Conservation (phyloP, 2,797 vertebrate genomes). For the Epinephelus malabaricus region DNA sequence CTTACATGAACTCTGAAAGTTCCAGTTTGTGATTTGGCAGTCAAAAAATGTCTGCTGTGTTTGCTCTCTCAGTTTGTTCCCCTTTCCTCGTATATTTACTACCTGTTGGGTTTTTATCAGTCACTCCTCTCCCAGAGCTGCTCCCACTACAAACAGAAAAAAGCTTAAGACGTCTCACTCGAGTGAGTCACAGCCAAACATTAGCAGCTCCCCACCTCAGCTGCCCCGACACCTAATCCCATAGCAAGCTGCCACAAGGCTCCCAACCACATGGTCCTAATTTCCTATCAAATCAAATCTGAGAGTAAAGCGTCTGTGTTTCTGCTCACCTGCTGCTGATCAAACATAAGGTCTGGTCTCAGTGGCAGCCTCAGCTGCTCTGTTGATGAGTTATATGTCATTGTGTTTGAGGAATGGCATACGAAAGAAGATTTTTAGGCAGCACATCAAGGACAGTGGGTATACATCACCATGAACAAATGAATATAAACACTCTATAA, state of each 20-base stretch:
- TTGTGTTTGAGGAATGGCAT: background rate
- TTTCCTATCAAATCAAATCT: slow-evolving; percentile 8
- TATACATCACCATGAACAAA: background rate
- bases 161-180: slow-evolving; percentile 29
- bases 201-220: slow-evolving; percentile 28
- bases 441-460: background rate
- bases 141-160: slow-evolving; percentile 14
- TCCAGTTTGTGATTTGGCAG: background rate
- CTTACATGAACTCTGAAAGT: background rate
- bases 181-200: slow-evolving; percentile 37
- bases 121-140: slow-evolving; percentile 13
- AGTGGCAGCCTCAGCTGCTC: background rate
- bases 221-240: slow-evolving; percentile 37
- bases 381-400: slow-evolving; percentile 3
- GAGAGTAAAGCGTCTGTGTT: background rate
- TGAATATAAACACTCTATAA: background rate
- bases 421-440: background rate
- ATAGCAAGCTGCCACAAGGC: slow-evolving; percentile 38
- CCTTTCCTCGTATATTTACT: background rate
- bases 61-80: background rate
- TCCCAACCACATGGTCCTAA: background rate
- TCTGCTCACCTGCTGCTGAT: background rate
- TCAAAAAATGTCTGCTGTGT: background rate
- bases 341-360: background rate
- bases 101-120: background rate